phyloP scores from a whole-genome alignment of 1,140 invertebrate species.

The Drosophila azteca region DNA sequence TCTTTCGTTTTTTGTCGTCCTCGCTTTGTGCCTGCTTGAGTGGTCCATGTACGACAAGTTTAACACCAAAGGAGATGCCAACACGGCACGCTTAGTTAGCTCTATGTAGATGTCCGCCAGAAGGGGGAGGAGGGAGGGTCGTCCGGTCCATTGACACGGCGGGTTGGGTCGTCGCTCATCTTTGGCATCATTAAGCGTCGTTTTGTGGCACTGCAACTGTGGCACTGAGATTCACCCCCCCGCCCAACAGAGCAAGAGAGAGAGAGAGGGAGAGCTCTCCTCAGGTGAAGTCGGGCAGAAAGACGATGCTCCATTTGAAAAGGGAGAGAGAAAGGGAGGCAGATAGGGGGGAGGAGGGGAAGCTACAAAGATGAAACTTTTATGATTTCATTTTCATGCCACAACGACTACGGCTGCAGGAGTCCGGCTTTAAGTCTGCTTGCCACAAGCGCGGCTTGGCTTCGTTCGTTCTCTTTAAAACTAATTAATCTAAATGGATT shows the following conservation, averaged over 20 bases:
- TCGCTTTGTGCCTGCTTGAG: constrained; percentile 19
- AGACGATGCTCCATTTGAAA: constrained; percentile 53
- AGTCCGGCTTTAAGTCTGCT: constrained; percentile 7
- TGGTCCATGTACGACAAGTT: constrained; percentile 70
- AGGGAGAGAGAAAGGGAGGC: background rate
- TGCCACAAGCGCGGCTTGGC: constrained; percentile 24
- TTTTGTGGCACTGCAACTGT: constrained; percentile 54
- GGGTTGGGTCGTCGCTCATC: constrained; percentile 64
- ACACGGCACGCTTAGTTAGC: constrained; percentile 82
- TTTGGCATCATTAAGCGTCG: constrained; percentile 78
- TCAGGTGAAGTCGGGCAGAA: constrained; percentile 72
- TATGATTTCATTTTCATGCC: constrained; percentile 15
- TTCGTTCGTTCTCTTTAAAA: constrained; percentile 61
- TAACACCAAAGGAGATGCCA: constrained; percentile 67
- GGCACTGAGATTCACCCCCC: background rate
- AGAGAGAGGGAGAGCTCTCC: background rate
- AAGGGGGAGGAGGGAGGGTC: constrained; percentile 11
- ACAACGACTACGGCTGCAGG: background rate
- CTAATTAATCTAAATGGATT: constrained; percentile 82
- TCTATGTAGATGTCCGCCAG: constrained; percentile 70
- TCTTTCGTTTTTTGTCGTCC: background rate
- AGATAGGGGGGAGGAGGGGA: too few species aligned
- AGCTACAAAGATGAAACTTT: constrained; percentile 36
- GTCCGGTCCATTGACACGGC: constrained; percentile 60
- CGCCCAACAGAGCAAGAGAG: constrained; percentile 38